Evolutionary conservation across 2,113 vertebrate species (phyloP).

Genomic region (Sigmodon hispidus): DNA sequence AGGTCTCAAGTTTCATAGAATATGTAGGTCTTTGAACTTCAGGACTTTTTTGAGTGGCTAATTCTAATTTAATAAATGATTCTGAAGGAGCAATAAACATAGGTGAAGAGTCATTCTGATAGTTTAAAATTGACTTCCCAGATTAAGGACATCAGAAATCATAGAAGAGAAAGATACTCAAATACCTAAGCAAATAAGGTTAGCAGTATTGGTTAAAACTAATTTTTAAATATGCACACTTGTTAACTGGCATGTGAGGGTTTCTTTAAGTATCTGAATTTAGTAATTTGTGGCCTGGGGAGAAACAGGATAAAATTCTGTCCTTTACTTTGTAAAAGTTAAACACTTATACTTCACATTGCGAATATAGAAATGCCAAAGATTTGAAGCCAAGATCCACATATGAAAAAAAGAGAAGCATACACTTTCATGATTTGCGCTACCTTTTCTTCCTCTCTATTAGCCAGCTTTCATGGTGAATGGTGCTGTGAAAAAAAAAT

Average conservation of each 20-base stretch:
- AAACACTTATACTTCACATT: neutral
- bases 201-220: neutral
- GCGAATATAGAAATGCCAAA: neutral
- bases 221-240: neutral
- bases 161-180: neutral
- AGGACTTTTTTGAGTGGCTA: neutral
- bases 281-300: neutral
- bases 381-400: neutral
- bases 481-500: neutral
- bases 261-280: rapidly evolving
- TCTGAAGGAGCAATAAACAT: neutral
- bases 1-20: neutral
- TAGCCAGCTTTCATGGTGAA: neutral
- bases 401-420: neutral
- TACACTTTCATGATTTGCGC: neutral
- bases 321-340: neutral
- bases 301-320: neutral
- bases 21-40: neutral
- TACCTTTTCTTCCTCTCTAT: neutral
- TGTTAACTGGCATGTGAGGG: neutral
- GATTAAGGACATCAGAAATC: neutral
- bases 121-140: neutral
- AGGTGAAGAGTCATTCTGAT: neutral
- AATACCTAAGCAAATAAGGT: neutral
- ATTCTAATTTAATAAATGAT: neutral